Percentiles rank a stretch among this genome's conserved stretches.
These are phyloP conservation scores for Regulus satrapa DNA, from an alignment of 2,113 vertebrate genomes.

Conservation along the genomic window DNA sequence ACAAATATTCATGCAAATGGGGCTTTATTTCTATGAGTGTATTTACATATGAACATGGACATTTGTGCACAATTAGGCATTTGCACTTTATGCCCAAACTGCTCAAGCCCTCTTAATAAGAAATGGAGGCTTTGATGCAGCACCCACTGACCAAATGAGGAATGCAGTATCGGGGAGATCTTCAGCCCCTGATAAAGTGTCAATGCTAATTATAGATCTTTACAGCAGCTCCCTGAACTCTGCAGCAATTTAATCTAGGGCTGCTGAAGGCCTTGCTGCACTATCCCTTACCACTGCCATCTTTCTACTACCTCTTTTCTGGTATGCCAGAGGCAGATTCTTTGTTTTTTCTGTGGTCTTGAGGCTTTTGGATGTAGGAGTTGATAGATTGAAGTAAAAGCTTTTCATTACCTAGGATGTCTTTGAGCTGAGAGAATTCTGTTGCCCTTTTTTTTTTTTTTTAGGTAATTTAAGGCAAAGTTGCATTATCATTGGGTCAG, in stretches of 20 bases:
- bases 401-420: neutral
- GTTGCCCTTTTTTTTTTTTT: neutral
- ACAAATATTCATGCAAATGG: neutral
- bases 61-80: neutral
- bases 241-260: neutral
- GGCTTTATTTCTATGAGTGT: neutral
- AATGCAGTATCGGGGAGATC: neutral
- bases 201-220: slow-evolving; percentile 8
- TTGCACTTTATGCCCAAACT: neutral
- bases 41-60: neutral
- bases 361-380: neutral
- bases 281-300: neutral
- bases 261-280: neutral
- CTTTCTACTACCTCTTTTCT: neutral
- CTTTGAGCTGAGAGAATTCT: neutral
- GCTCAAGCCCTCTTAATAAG: neutral
- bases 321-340: neutral
- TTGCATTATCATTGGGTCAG: neutral
- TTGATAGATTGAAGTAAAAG: neutral
- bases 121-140: neutral
- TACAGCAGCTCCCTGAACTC: slow-evolving; percentile 21
- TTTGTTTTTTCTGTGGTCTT: neutral
- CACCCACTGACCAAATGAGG: neutral
- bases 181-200: neutral
- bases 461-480: neutral